phyloP scores from a whole-genome alignment of 2,888 invertebrate genomes.

The Caenorhabditis auriculariae region DNA sequence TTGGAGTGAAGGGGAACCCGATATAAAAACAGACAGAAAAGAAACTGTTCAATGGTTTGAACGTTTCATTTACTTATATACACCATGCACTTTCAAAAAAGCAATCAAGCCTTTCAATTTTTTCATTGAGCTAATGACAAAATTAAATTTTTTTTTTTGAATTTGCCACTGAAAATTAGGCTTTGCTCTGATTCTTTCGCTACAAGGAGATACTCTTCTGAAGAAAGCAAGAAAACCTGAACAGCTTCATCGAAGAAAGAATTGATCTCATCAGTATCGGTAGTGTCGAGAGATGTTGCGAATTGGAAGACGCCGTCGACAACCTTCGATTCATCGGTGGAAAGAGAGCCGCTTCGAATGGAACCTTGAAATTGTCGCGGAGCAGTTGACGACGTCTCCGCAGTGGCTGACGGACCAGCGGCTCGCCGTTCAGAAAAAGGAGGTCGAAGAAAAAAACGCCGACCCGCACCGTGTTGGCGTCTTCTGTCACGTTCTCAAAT shows the following conservation, averaged over 20 bases:
- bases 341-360: background rate
- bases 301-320: slow-evolving; percentile 81
- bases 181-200: too few species aligned
- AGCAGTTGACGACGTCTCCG: slow-evolving; percentile 72
- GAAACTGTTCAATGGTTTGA: too few species aligned
- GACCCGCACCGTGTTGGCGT: slow-evolving; percentile 82
- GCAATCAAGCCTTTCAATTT: too few species aligned
- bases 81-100: too few species aligned
- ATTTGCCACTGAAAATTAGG: too few species aligned
- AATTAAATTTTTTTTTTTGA: too few species aligned
- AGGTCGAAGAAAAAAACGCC: slow-evolving; percentile 96
- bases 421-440: slow-evolving; percentile 82
- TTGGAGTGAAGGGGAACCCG: too few species aligned
- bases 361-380: slow-evolving; percentile 24
- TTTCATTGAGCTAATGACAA: too few species aligned
- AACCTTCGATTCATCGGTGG: slow-evolving; percentile 31
- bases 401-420: slow-evolving; percentile 81
- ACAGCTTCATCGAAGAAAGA: slow-evolving; percentile 90
- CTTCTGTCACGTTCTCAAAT: slow-evolving; percentile 74
- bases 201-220: too few species aligned
- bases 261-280: slow-evolving; percentile 85
- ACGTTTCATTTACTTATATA: too few species aligned
- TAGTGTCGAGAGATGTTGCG: slow-evolving; percentile 81
- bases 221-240: slow-evolving; percentile 65
- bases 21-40: too few species aligned